Evolutionary conservation across 2,888 invertebrate species (phyloP), one percentile per base, ranked within the genome.

Genomic region (Acrobeloides nanus): DNA sequence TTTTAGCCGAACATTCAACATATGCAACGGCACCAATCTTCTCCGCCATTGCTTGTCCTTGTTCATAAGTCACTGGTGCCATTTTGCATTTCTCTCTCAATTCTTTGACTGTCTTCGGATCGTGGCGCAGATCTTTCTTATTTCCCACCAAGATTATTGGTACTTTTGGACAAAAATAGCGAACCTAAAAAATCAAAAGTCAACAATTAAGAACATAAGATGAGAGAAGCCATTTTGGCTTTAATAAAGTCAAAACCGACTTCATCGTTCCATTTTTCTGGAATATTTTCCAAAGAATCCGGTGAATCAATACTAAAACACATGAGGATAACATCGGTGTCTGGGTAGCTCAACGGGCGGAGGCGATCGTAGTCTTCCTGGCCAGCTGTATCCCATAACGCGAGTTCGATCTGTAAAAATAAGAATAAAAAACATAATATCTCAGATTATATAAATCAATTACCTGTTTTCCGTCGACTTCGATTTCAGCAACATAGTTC

Each of bases 251-350:
- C 23, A 24, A 42, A n/a, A 15, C 38, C n/a, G 18, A 87, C 89
- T 81, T 95, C 95, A 40, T 93, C 95, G 60, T 89, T 92, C 97
- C 97, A 97, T 80, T 95, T 97, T 80, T 95, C 93, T 59, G 90
- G 89, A 78, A 97, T 92, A 81, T 97, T 97, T 81, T 92, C 92
- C 79, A 97, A 82, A 71, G 92, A 93, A 80, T 95, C 95, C 48
- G 93, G 95, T 74, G 89, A 92, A 79, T 93, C 95, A 74, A 97
- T 90, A 66, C 90, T 89, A 82, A 95, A 97, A 80, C 95, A 97
- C 90, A 97, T 93, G 68, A 97, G 82, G 74, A 97, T 92, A n/a
- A 95, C 95, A 79, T 97, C 93, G 53, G 95, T 95, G 79, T 95
- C 95, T 45, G 93, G 93, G 77, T 95, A 95, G 66, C 92, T 92